These are phyloP conservation scores for Sebastes taczanowskii DNA, from an alignment of 2,797 vertebrate species.

Conservation along the genomic window DNA sequence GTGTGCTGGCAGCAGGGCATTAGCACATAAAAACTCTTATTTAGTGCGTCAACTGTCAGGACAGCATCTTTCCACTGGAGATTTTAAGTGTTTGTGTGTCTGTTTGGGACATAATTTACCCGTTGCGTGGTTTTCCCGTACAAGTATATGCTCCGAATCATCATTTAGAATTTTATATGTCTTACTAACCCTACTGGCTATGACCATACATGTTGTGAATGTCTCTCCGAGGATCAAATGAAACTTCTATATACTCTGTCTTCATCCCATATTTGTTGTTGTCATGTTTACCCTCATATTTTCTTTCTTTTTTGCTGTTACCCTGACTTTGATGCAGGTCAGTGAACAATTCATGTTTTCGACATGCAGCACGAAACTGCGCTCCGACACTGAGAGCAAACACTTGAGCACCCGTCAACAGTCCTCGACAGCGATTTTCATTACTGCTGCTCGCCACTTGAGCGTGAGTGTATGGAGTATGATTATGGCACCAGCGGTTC, in stretches of 20 bases:
- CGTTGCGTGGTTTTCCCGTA: neutral
- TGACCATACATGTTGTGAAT: neutral
- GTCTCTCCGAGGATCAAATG: neutral
- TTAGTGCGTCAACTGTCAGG: slow-evolving; percentile 37
- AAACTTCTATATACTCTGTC: neutral
- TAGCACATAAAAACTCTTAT: slow-evolving; percentile 60
- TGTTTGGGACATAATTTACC: neutral
- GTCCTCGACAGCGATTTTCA: slow-evolving; percentile 50
- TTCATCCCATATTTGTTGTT: neutral
- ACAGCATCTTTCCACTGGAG: neutral
- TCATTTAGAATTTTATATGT: neutral
- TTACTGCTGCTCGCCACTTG: slow-evolving; percentile 48
- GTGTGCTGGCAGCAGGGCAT: slow-evolving; percentile 41
- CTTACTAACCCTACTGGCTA: neutral
- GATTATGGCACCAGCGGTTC: slow-evolving; percentile 45
- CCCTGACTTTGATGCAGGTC: slow-evolving; percentile 37
- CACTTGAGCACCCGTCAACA: slow-evolving; percentile 54
- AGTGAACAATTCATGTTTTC: slow-evolving; percentile 42
- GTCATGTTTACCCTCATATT: neutral
- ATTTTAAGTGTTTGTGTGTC: neutral
- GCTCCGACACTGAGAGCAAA: slow-evolving; percentile 37
- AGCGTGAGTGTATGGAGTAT: slow-evolving; percentile 46
- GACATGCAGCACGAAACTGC: slow-evolving; percentile 18
- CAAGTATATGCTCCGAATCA: neutral
- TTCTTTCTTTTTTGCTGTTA: neutral